Base-by-base conservation (phyloP, 53 echinoderm and acorn worm genomes). In the Holothuria scabra region DNA sequence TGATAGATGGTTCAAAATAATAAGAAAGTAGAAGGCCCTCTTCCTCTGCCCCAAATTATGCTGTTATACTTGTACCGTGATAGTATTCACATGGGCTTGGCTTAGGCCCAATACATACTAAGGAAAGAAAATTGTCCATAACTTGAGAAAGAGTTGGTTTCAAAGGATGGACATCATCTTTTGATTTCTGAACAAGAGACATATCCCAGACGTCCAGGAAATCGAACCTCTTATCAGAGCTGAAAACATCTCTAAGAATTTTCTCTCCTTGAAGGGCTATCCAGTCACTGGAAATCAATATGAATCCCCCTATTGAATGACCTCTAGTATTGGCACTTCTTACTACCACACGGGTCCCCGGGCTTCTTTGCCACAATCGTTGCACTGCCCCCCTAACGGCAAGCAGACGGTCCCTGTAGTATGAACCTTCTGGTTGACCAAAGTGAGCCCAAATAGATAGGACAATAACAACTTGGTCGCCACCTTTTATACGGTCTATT, bases 121-220 rank as follows among this genome's bases (percentile, higher is more conserved):
- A 26, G 12, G 76, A 46, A 11, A 56, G 55, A 6, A 75, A 18
- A 75, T 75, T 46, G 28, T 49, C 56, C 76, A 75, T 75, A 5
- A 75, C 5, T 48, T 75, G 48, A 24, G 44, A n/a, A 49, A 49
- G 46, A 14, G 75, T 75, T 18, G 66, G 18, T 23, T 33, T 60
- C 8, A 44, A 31, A 1, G 88, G 88, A 56, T 88, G 88, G 18
- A 83, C 49, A 11, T 44, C 46, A 38, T 83, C 83, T 10, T 62
- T 64, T 11, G 55, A 63, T 29, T 83, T 72, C 49, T 88, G 83
- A 12, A 83, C 88, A 34, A 83, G 71, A 29, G 88, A 83, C 88
- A 88, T 88, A 57, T 88, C 88, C 88, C 88, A 88, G 6, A 83
- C 72, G 60, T 83, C 88, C 6, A 88, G 64, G 49, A 88, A 74